These are phyloP conservation scores for Aythya fuligula DNA, from an alignment of 2,797 vertebrate species.

Conservation along the genomic window DNA sequence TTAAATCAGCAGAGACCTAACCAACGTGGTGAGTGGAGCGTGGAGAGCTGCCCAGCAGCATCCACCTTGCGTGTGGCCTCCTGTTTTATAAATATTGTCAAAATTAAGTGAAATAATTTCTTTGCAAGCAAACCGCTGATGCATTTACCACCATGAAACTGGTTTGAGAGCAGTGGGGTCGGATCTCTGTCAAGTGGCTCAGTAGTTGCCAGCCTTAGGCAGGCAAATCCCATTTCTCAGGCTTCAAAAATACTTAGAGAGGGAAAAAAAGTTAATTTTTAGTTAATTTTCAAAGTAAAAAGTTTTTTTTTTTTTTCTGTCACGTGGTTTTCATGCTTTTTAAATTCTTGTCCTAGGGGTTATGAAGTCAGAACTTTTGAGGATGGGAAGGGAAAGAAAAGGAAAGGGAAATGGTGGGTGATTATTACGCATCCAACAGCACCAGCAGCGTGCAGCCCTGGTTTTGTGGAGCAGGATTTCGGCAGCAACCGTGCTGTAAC, in stretches of 20 bases:
- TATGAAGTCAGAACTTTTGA: neutral
- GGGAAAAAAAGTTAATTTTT: rapidly evolving
- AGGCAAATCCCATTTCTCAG: neutral
- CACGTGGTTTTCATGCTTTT: neutral
- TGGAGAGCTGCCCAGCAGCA: neutral
- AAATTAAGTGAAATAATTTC: neutral
- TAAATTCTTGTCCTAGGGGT: neutral
- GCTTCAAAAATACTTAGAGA: neutral
- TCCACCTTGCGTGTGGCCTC: rapidly evolving
- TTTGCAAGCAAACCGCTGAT: neutral
- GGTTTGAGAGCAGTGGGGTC: neutral
- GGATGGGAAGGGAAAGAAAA: neutral
- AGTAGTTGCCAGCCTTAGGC: rapidly evolving
- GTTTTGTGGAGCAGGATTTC: rapidly evolving
- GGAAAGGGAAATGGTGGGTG: neutral
- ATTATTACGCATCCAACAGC: neutral
- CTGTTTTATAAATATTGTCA: neutral
- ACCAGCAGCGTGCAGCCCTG: rapidly evolving
- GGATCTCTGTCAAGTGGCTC: neutral
- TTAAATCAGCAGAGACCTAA: neutral
- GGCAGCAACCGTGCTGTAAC: rapidly evolving
- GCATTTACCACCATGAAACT: neutral
- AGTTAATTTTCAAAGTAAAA: neutral
- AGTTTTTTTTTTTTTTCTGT: rapidly evolving
- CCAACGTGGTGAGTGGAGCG: rapidly evolving